Evolutionary conservation across 2,797 vertebrate species (phyloP), one percentile per base, ranked within the genome.

Genomic region (Sphenodon punctatus): DNA sequence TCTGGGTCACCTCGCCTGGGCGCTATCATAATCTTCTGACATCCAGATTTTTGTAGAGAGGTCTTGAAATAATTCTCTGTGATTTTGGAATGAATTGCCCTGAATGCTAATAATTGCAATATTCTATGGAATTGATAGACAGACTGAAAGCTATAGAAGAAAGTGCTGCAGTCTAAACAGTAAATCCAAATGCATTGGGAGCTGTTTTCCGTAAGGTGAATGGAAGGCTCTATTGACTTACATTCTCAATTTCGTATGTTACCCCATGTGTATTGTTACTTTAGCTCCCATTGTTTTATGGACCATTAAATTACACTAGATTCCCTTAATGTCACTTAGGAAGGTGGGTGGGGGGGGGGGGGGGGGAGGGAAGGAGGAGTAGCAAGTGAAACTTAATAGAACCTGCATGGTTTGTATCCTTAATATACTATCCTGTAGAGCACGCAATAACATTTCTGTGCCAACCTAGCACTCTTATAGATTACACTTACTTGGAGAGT

Each of bases 401-500:
- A n/a, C n/a, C n/a, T n/a, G n/a, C n/a, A n/a, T n/a, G n/a, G n/a
- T n/a, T n/a, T n/a, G n/a, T n/a, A n/a, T n/a, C n/a, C n/a, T n/a
- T n/a, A n/a, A n/a, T n/a, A n/a, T n/a, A n/a, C n/a, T n/a, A n/a
- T n/a, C n/a, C n/a, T n/a, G n/a, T n/a, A n/a, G n/a, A n/a, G n/a
- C n/a, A n/a, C n/a, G n/a, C n/a, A n/a, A n/a, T n/a, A n/a, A n/a
- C n/a, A n/a, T n/a, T n/a, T n/a, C n/a, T n/a, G n/a, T n/a, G n/a
- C n/a, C n/a, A n/a, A n/a, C n/a, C n/a, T n/a, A n/a, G n/a, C n/a
- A n/a, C n/a, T n/a, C n/a, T n/a, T n/a, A n/a, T n/a, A n/a, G n/a
- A n/a, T n/a, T n/a, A n/a, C n/a, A n/a, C n/a, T n/a, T n/a, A n/a
- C 1, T 48, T 25, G 34, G 10, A 16, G 25, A 2, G 6, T 3